A percentile compares a stretch with the other conserved stretches of the same genome.
These are phyloP conservation scores for Hippocampus abdominalis DNA, from an alignment of 2,113 vertebrate species.

Conservation along the genomic window DNA sequence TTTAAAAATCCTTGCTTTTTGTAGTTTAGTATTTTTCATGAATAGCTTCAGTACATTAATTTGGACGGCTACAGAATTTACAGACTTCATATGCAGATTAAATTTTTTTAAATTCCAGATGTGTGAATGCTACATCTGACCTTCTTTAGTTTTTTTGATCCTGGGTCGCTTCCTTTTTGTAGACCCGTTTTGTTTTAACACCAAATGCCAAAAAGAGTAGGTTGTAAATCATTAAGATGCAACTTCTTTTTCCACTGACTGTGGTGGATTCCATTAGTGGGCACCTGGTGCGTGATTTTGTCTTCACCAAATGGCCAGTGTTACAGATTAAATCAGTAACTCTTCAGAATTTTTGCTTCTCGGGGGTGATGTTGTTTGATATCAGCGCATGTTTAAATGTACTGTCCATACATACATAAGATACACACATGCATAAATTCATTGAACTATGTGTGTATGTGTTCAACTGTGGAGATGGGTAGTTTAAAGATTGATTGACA, in stretches of 20 bases:
- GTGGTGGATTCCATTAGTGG: neutral
- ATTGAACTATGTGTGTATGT: neutral
- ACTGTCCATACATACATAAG: too few relatives aligned
- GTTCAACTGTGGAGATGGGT: too few relatives aligned
- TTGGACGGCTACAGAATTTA: neutral
- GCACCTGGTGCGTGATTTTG: neutral
- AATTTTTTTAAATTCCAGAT: neutral
- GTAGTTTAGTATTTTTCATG: neutral
- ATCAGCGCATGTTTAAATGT: too few relatives aligned
- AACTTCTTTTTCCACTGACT: neutral
- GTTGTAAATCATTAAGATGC: neutral
- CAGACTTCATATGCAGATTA: neutral
- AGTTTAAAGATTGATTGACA: too few relatives aligned
- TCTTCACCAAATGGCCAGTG: neutral
- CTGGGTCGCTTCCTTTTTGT: neutral
- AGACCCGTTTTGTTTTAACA: neutral
- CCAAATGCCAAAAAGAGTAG: too few relatives aligned
- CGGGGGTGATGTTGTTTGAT: too few relatives aligned
- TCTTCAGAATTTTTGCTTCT: neutral
- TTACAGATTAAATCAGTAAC: neutral
- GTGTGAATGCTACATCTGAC: neutral
- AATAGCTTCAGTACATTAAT: neutral
- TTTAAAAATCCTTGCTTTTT: conserved; percentile 46
- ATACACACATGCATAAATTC: too few relatives aligned
- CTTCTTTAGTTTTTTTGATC: neutral